A percentile compares a stretch with the other conserved stretches of the same genome.
Conservation (phyloP, 2,888 invertebrate species). For the Cepaea hortensis region DNA sequence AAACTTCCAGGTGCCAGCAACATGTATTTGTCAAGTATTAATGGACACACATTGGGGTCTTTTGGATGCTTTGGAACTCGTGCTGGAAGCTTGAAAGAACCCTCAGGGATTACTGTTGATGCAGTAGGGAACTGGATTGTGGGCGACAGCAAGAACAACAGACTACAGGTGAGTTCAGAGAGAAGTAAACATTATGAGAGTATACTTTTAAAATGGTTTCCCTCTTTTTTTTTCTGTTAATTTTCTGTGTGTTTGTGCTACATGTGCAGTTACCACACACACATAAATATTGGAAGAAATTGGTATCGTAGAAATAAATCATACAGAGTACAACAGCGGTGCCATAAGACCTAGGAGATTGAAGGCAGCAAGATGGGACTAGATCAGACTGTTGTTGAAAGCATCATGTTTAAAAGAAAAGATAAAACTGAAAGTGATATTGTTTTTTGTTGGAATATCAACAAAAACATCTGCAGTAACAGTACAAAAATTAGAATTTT, state of each 20-base stretch:
- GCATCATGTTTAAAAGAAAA: too few relatives aligned
- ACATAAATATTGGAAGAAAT: not conserved
- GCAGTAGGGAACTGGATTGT: conserved; percentile 64
- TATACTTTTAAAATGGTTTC: too few relatives aligned
- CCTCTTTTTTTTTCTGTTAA: too few relatives aligned
- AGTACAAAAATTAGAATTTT: not conserved
- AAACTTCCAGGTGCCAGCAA: conserved; percentile 58
- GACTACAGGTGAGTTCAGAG: conserved; percentile 61
- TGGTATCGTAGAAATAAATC: too few relatives aligned
- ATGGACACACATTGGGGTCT: conserved; percentile 55
- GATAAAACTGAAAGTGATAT: too few relatives aligned
- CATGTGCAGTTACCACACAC: too few relatives aligned
- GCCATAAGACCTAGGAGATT: too few relatives aligned
- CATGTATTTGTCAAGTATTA: conserved; percentile 60
- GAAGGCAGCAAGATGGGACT: too few relatives aligned
- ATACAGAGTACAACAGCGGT: too few relatives aligned
- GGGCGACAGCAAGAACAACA: conserved; percentile 69
- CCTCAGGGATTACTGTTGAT: conserved; percentile 67
- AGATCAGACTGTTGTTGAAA: too few relatives aligned
- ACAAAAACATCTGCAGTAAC: not conserved
- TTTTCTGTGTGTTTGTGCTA: too few relatives aligned
- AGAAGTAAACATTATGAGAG: not conserved
- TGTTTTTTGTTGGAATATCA: not conserved
- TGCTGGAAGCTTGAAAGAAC: conserved; percentile 60
- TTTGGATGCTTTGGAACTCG: conserved; percentile 60